These are phyloP conservation scores for Danio kyathit DNA, from an alignment of 2,797 vertebrate species.

Conservation along the genomic window DNA sequence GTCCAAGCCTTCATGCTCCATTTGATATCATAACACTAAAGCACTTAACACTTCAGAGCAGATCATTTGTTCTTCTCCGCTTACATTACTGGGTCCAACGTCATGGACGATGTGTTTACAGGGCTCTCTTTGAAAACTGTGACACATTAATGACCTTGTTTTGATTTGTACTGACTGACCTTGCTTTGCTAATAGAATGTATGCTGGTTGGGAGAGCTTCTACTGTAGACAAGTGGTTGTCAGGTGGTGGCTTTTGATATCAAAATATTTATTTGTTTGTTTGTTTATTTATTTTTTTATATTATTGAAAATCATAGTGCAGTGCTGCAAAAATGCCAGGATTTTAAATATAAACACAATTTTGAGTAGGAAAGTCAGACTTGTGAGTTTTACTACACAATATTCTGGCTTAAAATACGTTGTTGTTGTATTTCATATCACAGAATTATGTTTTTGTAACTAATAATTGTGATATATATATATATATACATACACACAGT, in stretches of 20 bases:
- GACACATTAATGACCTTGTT: conserved; percentile 37
- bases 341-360: no score
- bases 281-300: no score
- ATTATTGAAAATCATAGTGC: no score
- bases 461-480: no score
- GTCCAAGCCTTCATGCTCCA: conserved; percentile 79
- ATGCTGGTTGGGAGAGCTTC: not conserved
- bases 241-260: not conserved
- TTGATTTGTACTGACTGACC: not conserved
- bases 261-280: not conserved
- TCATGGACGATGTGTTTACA: conserved; percentile 35
- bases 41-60: conserved; percentile 77
- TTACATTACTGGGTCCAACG: conserved; percentile 25
- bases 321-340: no score
- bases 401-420: no score
- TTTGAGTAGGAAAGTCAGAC: no score
- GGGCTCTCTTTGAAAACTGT: conserved; percentile 28
- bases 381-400: no score
- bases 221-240: not conserved
- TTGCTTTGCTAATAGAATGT: conserved; percentile 24
- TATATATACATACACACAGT: no score
- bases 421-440: no score
- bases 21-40: conserved; percentile 82
- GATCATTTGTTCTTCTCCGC: conserved; percentile 64
- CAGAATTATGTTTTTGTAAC: no score